phyloP scores from a whole-genome alignment of 2,113 vertebrate species.

The Hippopotamus amphibius region DNA sequence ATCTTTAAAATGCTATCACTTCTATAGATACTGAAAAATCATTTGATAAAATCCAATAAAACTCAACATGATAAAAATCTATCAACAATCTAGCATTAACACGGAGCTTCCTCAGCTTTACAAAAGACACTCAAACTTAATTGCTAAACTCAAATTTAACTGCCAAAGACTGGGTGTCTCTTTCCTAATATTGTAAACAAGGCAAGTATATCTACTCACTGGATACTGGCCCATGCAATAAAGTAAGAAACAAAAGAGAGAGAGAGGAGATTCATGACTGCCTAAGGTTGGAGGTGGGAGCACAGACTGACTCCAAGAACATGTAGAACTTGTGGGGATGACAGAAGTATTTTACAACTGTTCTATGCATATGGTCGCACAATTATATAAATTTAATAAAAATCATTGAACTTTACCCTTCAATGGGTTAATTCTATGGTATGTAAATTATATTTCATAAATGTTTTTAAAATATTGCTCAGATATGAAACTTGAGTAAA shows the following conservation, averaged over 20 bases:
- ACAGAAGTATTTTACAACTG: not conserved
- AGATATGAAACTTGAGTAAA: not conserved
- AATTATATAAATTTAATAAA: not conserved
- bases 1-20: not conserved
- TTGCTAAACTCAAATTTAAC: not conserved
- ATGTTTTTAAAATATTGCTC: not conserved
- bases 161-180: not conserved
- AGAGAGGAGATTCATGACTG: not conserved
- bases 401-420: not conserved
- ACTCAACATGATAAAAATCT: not conserved
- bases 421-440: not conserved
- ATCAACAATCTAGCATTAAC: not conserved
- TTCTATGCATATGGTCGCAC: not conserved
- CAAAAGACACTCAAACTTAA: not conserved
- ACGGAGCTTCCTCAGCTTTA: not conserved
- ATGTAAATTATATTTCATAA: not conserved
- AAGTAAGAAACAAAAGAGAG: not conserved
- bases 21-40: not conserved
- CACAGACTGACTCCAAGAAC: not conserved
- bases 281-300: too few species aligned
- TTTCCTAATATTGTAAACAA: not conserved
- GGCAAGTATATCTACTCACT: not conserved
- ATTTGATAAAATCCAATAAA: not conserved
- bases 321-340: not conserved
- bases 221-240: too few species aligned